Evolutionary conservation across 2,113 vertebrate species (phyloP), one percentile per base, ranked within the genome.

Genomic region (Tyrannus savana): DNA sequence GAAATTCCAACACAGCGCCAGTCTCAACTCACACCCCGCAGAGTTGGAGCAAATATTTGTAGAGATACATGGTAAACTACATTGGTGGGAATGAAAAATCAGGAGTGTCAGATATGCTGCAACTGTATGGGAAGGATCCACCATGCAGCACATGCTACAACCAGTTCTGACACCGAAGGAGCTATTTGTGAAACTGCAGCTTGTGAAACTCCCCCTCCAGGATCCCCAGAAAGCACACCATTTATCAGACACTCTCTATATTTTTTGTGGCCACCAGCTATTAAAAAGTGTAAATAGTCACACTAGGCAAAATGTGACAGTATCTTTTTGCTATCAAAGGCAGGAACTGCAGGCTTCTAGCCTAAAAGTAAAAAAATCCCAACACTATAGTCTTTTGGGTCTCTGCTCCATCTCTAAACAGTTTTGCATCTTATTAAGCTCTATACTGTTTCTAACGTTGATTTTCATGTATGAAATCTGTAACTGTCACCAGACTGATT

Each of bases 1-100:
- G 31, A 89, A 76, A 19, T 31, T n/a, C 46, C 41, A 59, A 64
- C 12, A 83, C 14, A 80, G 17, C 30, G 31, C 22, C 31, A 52
- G 24, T 24, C 56, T 47, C 82, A 37, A 37, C 37, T 37, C 58
- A 47, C 1, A 2, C 2, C 2, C 3, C 0, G 0, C 22, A 30
- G 42, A 42, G 30, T 0, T 59, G 12, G 14, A 17, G 22, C 30
- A 90, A 90, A 33, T 46, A 46, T 25, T 75, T 50, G 35, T 3
- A 17, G 63, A 68, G 47, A 67, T 42, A 63, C 11, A 19, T 6
- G 31, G 44, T 42, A 78, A 92, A 62, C 28, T 31, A 63, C 30
- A 37, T 12, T 31, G n/a, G 15, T 12, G 55, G 4, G 12, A 63
- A 82, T 79, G 44, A 75, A 75, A 85, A 78, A 42, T 46, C 18